These are phyloP conservation scores for Rhinoptilus africanus DNA, from an alignment of 2,113 vertebrate genomes.

Conservation along the genomic window DNA sequence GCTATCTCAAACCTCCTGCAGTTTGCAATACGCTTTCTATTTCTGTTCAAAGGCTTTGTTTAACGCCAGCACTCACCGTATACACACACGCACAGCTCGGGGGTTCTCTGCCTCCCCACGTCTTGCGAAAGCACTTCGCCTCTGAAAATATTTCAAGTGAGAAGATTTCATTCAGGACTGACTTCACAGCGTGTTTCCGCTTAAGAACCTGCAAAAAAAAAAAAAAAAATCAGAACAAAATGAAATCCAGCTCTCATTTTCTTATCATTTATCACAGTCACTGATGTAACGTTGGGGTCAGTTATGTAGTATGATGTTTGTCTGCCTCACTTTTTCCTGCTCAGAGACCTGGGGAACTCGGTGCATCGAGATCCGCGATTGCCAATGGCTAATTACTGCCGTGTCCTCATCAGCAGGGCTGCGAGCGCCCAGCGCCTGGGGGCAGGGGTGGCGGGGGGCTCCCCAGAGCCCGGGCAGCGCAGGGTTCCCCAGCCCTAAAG, in stretches of 20 bases:
- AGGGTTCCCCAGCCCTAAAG: neutral
- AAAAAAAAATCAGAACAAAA: neutral
- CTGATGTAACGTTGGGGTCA: neutral
- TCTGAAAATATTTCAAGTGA: neutral
- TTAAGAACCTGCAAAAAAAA: neutral
- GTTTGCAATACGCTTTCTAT: neutral
- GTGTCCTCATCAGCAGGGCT: neutral
- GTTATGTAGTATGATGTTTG: neutral
- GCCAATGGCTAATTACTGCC: neutral
- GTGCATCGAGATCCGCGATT: neutral
- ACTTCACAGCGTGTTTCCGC: neutral
- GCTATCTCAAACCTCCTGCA: neutral
- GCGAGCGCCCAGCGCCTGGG: accelerated
- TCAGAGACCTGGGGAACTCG: neutral
- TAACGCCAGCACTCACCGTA: neutral
- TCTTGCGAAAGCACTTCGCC: neutral
- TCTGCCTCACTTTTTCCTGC: neutral
- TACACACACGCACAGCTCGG: neutral
- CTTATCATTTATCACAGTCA: neutral
- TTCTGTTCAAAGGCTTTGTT: neutral
- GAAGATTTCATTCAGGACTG: neutral
- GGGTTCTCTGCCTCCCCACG: neutral
- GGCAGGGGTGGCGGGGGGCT: neutral
- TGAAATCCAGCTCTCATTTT: neutral
- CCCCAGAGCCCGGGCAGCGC: neutral